Percentiles rank a stretch among this genome's conserved stretches.
Conservation (phyloP, 2,888 invertebrate species). For the Halictus quadricinctus region DNA sequence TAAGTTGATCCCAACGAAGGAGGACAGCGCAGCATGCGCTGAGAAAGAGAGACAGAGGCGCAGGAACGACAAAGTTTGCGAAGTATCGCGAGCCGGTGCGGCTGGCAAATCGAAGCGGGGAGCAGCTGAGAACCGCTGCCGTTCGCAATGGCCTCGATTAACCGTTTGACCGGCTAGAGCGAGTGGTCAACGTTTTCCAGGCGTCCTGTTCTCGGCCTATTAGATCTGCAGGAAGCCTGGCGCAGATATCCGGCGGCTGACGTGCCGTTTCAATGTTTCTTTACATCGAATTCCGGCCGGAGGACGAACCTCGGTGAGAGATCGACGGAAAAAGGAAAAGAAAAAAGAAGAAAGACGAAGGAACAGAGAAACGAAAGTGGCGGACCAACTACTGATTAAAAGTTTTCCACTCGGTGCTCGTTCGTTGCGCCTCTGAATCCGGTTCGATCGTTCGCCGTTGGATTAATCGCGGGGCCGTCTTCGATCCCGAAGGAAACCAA, state of each 20-base stretch:
- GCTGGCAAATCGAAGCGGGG: slow-evolving; percentile 17
- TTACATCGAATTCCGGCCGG: slow-evolving; percentile 66
- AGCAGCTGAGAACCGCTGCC: slow-evolving; percentile 72
- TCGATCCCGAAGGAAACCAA: slow-evolving; percentile 36
- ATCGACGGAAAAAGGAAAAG: slow-evolving; percentile 14
- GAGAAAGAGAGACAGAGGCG: background rate
- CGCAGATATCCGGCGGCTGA: slow-evolving; percentile 67
- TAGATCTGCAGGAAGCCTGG: slow-evolving; percentile 68
- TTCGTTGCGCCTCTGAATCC: slow-evolving; percentile 38
- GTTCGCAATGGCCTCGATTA: slow-evolving; percentile 74
- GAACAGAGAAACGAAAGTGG: slow-evolving; percentile 24
- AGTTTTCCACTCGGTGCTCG: slow-evolving; percentile 55
- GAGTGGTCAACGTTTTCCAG: slow-evolving; percentile 75
- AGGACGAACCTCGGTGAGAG: slow-evolving; percentile 36
- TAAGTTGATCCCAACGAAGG: background rate
- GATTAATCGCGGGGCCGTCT: slow-evolving; percentile 55
- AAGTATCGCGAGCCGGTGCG: slow-evolving; percentile 17
- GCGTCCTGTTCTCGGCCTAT: slow-evolving; percentile 67
- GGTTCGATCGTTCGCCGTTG: slow-evolving; percentile 46
- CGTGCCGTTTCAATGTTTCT: slow-evolving; percentile 71
- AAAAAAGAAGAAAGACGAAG: background rate
- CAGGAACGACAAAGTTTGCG: slow-evolving; percentile 10
- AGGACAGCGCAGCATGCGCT: background rate
- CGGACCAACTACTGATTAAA: slow-evolving; percentile 60
- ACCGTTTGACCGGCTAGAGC: slow-evolving; percentile 73